Evolutionary conservation across 2,797 vertebrate genomes (phyloP).

Genomic region (Tolypeutes matacus): DNA sequence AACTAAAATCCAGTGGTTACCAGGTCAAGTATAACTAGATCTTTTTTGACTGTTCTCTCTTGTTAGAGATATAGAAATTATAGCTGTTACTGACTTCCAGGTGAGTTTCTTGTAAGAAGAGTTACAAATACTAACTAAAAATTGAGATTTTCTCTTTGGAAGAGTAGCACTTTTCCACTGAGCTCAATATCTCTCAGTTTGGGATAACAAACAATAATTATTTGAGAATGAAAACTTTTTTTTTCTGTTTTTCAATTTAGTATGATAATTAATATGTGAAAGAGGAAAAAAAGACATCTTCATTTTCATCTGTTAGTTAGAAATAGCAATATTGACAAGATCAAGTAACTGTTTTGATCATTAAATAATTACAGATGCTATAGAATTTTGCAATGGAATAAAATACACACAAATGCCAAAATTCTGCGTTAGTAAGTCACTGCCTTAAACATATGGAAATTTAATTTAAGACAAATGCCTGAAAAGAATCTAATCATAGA

Average conservation of each 20-base stretch:
- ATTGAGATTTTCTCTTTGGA: conserved; percentile 60
- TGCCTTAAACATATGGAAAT: conserved; percentile 83
- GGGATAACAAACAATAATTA: conserved; percentile 76
- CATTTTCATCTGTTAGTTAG: conserved; percentile 80
- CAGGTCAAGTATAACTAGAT: neutral
- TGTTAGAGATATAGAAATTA: neutral
- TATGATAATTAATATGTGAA: conserved; percentile 82
- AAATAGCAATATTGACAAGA: conserved; percentile 84
- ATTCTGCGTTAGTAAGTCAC: conserved; percentile 79
- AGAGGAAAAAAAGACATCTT: conserved; percentile 77
- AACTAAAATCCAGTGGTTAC: neutral
- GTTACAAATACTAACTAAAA: conserved; percentile 40
- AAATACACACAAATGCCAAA: conserved; percentile 81
- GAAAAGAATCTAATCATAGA: conserved; percentile 77
- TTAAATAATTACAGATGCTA: conserved; percentile 86
- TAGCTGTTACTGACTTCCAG: conserved; percentile 46
- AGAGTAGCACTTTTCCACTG: conserved; percentile 59
- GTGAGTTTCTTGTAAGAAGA: conserved; percentile 1
- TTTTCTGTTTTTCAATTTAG: conserved; percentile 74
- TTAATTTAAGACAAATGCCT: conserved; percentile 83
- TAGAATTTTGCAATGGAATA: conserved; percentile 82
- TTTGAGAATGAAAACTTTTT: conserved; percentile 77
- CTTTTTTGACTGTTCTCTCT: neutral
- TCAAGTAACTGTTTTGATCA: conserved; percentile 86
- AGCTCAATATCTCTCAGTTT: conserved; percentile 62